A percentile compares a stretch with the other conserved stretches of the same genome.
These are phyloP conservation scores for Conger conger DNA, from an alignment of 2,113 vertebrate species.

Conservation along the genomic window DNA sequence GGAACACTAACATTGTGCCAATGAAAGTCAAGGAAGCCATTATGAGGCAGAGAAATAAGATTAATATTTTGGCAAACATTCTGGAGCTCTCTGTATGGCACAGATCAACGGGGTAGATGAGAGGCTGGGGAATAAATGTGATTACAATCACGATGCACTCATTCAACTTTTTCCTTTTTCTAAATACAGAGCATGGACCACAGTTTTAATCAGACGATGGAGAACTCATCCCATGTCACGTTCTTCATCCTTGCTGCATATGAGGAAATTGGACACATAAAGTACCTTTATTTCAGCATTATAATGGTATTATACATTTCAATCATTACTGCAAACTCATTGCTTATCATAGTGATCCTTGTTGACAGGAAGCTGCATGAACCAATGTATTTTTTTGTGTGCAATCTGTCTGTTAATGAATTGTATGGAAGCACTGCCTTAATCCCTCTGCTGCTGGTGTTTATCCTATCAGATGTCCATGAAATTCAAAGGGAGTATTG, in stretches of 20 bases:
- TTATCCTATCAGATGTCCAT: conserved; percentile 4
- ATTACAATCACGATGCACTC: not conserved
- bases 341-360: not conserved
- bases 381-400: not conserved
- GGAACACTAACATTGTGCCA: too few species aligned
- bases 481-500: not conserved
- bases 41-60: too few species aligned
- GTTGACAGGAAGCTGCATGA: not conserved
- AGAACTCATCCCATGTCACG: not conserved
- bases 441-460: not conserved
- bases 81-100: too few species aligned
- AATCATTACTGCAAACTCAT: not conserved
- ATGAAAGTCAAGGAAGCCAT: too few species aligned
- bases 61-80: too few species aligned
- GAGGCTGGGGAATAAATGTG: too few species aligned
- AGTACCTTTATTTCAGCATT: not conserved
- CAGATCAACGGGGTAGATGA: too few species aligned
- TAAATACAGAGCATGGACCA: not conserved
- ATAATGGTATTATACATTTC: not conserved
- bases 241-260: not conserved
- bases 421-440: conserved; percentile 11
- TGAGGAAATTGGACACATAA: not conserved
- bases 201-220: not conserved
- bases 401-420: conserved; percentile 1
- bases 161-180: not conserved